Percentiles rank a stretch among this genome's conserved stretches.
Conservation (phyloP, 1,140 invertebrate species). For the Rhagoletis zephyria region DNA sequence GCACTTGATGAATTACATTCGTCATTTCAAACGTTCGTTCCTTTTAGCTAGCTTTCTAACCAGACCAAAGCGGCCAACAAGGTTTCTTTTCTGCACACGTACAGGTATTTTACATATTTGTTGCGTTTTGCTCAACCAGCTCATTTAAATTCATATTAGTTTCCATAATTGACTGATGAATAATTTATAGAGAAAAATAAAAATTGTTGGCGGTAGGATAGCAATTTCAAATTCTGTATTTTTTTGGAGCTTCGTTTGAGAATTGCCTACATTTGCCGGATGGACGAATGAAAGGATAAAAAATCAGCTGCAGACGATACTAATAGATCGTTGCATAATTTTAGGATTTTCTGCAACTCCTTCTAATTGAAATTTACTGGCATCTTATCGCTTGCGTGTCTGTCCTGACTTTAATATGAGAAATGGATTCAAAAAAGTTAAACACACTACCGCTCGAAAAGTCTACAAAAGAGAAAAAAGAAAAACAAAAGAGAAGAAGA, state of each 20-base stretch:
- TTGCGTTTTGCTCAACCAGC: background rate
- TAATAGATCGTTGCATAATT: background rate
- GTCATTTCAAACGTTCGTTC: background rate
- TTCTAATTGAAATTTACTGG: too few species aligned
- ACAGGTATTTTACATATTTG: background rate
- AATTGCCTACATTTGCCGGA: too few species aligned
- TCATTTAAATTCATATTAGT: constrained; percentile 23
- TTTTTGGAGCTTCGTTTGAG: background rate
- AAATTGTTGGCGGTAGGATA: background rate
- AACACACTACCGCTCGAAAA: too few species aligned
- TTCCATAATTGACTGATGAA: constrained; percentile 12
- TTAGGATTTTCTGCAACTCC: background rate
- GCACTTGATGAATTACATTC: background rate
- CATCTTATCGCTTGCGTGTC: too few species aligned
- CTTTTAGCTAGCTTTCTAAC: background rate
- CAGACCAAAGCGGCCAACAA: background rate
- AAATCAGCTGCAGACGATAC: too few species aligned
- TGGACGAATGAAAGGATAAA: too few species aligned
- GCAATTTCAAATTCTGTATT: background rate
- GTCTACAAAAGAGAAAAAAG: too few species aligned
- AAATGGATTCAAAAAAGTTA: too few species aligned
- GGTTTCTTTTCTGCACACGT: background rate
- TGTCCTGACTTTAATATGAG: too few species aligned
- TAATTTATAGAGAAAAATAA: background rate
- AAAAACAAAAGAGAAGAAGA: too few species aligned